These are phyloP conservation scores for Capromys pilorides DNA, from an alignment of 2,797 vertebrate genomes.

Conservation along the genomic window DNA sequence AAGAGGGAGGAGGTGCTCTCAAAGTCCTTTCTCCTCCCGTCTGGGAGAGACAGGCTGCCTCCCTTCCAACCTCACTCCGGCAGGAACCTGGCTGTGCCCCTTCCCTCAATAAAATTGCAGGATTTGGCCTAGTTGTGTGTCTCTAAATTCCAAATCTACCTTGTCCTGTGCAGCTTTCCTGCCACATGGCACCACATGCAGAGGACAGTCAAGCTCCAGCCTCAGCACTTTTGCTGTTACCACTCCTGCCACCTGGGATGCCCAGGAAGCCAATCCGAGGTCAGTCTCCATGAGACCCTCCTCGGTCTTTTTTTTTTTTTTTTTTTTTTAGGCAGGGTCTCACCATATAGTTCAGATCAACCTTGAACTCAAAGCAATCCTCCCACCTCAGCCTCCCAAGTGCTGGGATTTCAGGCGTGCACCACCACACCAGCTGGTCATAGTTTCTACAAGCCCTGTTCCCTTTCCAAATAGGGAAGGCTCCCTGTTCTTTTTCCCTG, in stretches of 20 bases:
- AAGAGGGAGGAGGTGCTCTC: background rate
- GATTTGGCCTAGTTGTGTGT: background rate
- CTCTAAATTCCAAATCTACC: background rate
- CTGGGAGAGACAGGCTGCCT: background rate
- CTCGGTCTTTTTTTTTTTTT: background rate
- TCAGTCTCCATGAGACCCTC: background rate
- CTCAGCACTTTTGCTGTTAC: background rate
- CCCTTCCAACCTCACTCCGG: no score
- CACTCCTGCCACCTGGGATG: background rate
- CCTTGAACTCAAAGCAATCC: background rate
- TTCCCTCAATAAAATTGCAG: background rate
- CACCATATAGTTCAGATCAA: background rate
- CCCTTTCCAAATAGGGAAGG: background rate
- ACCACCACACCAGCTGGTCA: background rate
- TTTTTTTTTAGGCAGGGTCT: background rate
- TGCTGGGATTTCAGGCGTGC: background rate
- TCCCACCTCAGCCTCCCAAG: background rate
- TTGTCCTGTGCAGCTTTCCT: background rate
- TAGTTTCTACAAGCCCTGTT: background rate
- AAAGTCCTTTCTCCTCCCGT: background rate
- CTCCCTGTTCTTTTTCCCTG: background rate
- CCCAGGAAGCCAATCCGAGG: background rate
- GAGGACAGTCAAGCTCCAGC: background rate
- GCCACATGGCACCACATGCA: background rate
- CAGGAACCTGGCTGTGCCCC: background rate